These are phyloP conservation scores for Probaryconus sp. DNA, from an alignment of 1,140 invertebrate species.

Conservation along the genomic window DNA sequence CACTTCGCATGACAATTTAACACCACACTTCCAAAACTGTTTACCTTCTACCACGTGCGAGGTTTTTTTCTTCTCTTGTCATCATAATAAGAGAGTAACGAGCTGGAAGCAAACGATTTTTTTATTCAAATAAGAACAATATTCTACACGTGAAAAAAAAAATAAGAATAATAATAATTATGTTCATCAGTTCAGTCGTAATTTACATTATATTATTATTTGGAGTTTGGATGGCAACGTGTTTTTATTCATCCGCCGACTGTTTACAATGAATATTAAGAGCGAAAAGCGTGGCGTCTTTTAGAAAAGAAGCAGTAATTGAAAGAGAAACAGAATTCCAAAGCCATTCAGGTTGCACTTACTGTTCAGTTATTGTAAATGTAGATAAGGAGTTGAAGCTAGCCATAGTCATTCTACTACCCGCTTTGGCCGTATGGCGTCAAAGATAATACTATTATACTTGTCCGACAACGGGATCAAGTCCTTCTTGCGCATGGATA, in stretches of 20 bases:
- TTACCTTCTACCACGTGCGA: conserved; percentile 48
- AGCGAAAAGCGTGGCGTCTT: too few relatives aligned
- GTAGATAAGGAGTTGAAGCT: conserved; percentile 57
- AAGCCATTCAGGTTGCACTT: conserved; percentile 25
- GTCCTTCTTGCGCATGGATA: conserved; percentile 57
- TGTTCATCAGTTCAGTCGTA: too few relatives aligned
- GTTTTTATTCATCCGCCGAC: too few relatives aligned
- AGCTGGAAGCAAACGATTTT: conserved; percentile 20
- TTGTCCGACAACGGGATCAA: conserved; percentile 59
- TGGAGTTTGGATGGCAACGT: too few relatives aligned
- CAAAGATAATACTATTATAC: conserved; percentile 62
- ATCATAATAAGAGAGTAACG: conserved; percentile 9
- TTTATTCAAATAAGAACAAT: conserved; percentile 37
- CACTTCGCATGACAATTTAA: conserved; percentile 62
- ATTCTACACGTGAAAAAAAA: background rate
- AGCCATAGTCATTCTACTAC: conserved; percentile 45
- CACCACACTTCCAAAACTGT: conserved; percentile 58
- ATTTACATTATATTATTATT: too few relatives aligned
- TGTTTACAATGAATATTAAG: too few relatives aligned
- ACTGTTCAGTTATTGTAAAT: conserved; percentile 50
- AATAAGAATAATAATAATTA: background rate
- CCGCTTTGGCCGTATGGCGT: conserved; percentile 40
- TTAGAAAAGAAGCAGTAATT: background rate
- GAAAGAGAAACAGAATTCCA: conserved; percentile 15
- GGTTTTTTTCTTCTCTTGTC: conserved; percentile 18